Evolutionary conservation across 1,140 invertebrate genomes (phyloP).

Genomic region (Monomorium pharaonis): DNA sequence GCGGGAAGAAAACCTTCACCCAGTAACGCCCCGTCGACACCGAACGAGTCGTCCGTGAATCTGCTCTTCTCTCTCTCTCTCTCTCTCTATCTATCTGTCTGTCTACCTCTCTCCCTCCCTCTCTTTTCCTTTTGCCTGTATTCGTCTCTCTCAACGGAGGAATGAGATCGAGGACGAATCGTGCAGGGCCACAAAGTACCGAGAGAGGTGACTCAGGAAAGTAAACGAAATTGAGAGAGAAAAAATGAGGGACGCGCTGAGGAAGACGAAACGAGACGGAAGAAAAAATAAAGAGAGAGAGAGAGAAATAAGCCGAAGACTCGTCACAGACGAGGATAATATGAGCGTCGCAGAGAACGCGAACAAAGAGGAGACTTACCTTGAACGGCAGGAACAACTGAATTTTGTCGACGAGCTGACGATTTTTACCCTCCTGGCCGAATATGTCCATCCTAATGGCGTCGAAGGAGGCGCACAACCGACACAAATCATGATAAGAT

Average conservation of each 20-base stretch:
- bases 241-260: neutral
- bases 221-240: constrained; percentile 10
- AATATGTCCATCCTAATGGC: constrained; percentile 85
- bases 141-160: neutral
- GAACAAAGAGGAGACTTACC: constrained; percentile 74
- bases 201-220: neutral
- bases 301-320: constrained; percentile 3
- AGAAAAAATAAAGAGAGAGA: neutral
- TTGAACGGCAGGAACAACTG: constrained; percentile 85
- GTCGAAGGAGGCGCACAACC: constrained; percentile 85
- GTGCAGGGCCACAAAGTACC: constrained; percentile 33
- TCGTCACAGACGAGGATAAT: neutral
- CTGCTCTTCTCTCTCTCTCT: neutral
- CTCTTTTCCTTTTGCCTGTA: neutral
- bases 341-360: neutral
- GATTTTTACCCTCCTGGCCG: constrained; percentile 84
- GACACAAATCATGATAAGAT: constrained; percentile 84
- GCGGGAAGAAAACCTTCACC: constrained; percentile 44
- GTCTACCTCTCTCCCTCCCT: neutral
- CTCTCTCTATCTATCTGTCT: neutral
- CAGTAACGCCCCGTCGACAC: constrained; percentile 44
- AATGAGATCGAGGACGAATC: constrained; percentile 54
- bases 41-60: constrained; percentile 58
- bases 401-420: constrained; percentile 85
- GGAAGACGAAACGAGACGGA: neutral